Percentiles rank a stretch among this genome's conserved stretches.
These are phyloP conservation scores for Chesias legatella DNA, from an alignment of 2,888 invertebrate species.

Conservation along the genomic window DNA sequence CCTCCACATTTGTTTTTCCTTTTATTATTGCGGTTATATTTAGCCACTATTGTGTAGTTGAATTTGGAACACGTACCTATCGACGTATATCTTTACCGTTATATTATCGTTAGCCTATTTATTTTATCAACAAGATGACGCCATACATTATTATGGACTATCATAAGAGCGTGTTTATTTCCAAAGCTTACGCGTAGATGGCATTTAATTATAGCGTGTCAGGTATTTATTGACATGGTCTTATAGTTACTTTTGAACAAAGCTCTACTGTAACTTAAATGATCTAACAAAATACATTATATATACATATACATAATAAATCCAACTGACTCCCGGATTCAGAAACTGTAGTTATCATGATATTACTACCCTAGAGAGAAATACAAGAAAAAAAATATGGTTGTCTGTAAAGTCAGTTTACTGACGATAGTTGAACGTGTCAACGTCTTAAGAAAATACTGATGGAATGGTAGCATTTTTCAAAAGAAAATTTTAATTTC, in stretches of 20 bases:
- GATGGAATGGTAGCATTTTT: too few species aligned
- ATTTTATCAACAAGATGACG: constrained; percentile 16
- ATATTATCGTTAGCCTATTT: background rate
- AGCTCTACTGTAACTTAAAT: background rate
- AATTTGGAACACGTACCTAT: background rate
- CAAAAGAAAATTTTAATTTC: too few species aligned
- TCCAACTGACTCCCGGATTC: too few species aligned
- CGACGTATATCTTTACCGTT: background rate
- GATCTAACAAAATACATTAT: too few species aligned
- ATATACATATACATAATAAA: too few species aligned
- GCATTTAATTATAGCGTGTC: constrained; percentile 15
- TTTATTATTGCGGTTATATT: constrained; percentile 32
- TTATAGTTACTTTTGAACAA: constrained; percentile 23
- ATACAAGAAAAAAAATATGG: too few species aligned
- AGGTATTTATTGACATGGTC: constrained; percentile 10
- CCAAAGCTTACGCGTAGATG: constrained; percentile 11
- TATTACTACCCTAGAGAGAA: too few species aligned
- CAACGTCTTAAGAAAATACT: too few species aligned
- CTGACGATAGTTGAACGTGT: too few species aligned
- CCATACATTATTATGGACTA: constrained; percentile 12
- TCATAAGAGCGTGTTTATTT: constrained; percentile 4
- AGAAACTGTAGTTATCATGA: too few species aligned
- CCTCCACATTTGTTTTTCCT: constrained; percentile 34
- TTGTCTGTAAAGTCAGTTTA: too few species aligned
- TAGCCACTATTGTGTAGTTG: constrained; percentile 10